Evolutionary conservation across 1,140 invertebrate genomes (phyloP), one percentile per base, ranked within the genome.

Genomic region (Drosophila nigrodunni): DNA sequence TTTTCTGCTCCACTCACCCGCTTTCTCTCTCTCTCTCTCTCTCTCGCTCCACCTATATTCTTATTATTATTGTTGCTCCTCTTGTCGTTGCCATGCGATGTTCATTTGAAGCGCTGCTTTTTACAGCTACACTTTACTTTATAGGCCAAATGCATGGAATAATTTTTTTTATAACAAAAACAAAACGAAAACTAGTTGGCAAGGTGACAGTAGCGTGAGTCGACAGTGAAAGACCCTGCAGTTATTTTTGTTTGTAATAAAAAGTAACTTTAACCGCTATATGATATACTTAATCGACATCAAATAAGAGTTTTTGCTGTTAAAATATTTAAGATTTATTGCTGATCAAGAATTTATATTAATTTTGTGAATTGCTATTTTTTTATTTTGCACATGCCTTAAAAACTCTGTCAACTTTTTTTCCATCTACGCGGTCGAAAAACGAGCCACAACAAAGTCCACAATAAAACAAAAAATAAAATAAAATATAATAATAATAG

Each of bases 121-220:
- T 86, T 87, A 88, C 73, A 66, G 65, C 64, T 39, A 49, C 62
- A 44, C 21, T 71, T 13, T 46, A 34, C 79, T 87, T 88, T 88
- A 80, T 87, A 83, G 83, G 83, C 85, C 80, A 80, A 87, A 83
- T 88, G 83, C 74, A 88, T 67, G 77, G 66, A 77, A 87, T 83
- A 74, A 78, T 41, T 57, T 57, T 87, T 87, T 79, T 87, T 60
- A 77, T 74, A 80, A 87, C 77, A 82, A 88, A 87, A 80, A 70
- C 49, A 86, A 72, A 85, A 77, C 15, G 18, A 7, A 58, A 34
- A 62, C 25, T 30, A 30, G 25, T 30, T 30, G 25, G 25, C 1
- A 30, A 30, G 25, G 4, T 30, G 25, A 5, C 6, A 30, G 25
- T 30, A 5, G 25, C 2, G 25, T 30, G 25, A 30, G 6, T 30